Evolutionary conservation across 2,888 invertebrate genomes (phyloP), one percentile per base, ranked within the genome.

Genomic region (Zonitis immaculata): DNA sequence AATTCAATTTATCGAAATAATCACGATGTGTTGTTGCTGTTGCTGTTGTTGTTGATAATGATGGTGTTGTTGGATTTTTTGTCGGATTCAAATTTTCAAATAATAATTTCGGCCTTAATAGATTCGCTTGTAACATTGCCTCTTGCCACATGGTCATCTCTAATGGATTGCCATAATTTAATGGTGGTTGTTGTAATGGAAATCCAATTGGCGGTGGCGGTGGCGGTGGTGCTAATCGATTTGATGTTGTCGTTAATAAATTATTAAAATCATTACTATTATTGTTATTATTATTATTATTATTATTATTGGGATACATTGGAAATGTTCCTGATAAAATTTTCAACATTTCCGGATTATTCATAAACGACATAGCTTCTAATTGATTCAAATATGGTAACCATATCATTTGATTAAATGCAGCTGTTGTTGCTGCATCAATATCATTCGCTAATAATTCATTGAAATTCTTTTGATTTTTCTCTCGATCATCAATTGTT

Each of bases 371-470:
- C 73, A 78, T 80, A 72, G 82, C 79, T 66, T 85, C 84, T 49
- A 85, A 70, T 66, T 84, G 84, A 62, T 79, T 81, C 42, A 85
- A 67, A 66, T 88, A 88, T 0, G 88, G 88, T 47, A 88, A 72
- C 88, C 87, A 88, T 59, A 87, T 71, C 85, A 88, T 86, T 68
- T 87, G 87, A 66, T 84, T 86, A 45, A 88, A 77, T 2, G 86
- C 82, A 0, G 86, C 85, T 44, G 84, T 79, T 2, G 85, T 86
- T 0, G 87, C 86, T 0, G 85, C 83, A 66, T 87, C 86, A 42
- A 87, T 82, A 53, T 87, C 86, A 46, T 80, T 81, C 0, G 84
- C 82, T 44, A 85, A 66, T 45, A n/a, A n/a, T n/a, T 76, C 76
- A 52, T 69, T 72, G 49, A 62, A 59, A 27, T 54, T 58, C n/a